Conservation (phyloP, 37 sponge, comb jelly and placozoan species). For the Bolinopsis microptera region DNA sequence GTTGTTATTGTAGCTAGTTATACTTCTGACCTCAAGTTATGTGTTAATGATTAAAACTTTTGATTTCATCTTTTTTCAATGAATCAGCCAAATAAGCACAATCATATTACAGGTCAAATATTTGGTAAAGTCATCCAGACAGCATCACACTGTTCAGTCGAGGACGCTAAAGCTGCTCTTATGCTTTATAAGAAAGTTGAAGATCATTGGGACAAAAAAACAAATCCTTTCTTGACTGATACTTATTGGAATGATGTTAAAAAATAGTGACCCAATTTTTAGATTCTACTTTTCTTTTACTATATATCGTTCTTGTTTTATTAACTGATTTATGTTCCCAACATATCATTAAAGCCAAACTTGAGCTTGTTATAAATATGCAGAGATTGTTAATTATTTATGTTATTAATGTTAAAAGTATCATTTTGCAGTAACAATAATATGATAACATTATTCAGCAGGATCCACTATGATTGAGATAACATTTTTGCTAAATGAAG, state of each 20-base stretch:
- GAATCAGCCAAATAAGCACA: no score
- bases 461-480: slow-evolving; percentile 29
- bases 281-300: background rate
- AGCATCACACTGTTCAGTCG: slow-evolving; percentile 76
- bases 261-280: background rate
- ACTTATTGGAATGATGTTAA: slow-evolving; percentile 25
- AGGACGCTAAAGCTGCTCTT: slow-evolving; percentile 84
- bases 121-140: slow-evolving; percentile 70
- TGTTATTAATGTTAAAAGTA: no score
- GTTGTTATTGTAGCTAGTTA: background rate
- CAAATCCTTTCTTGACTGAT: slow-evolving; percentile 56
- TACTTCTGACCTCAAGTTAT: no score
- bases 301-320: background rate
- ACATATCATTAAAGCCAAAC: no score
- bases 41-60: no score
- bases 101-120: slow-evolving; percentile 17
- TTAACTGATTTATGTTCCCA: background rate
- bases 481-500: slow-evolving; percentile 21
- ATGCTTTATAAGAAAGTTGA: slow-evolving; percentile 69
- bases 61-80: no score
- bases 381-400: no score
- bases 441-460: background rate
- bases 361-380: no score
- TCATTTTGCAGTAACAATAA: no score
- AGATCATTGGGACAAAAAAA: slow-evolving; percentile 70